Evolutionary conservation across 2,113 vertebrate species (phyloP), one percentile per base, ranked within the genome.

Genomic region (Chrysemys picta): DNA sequence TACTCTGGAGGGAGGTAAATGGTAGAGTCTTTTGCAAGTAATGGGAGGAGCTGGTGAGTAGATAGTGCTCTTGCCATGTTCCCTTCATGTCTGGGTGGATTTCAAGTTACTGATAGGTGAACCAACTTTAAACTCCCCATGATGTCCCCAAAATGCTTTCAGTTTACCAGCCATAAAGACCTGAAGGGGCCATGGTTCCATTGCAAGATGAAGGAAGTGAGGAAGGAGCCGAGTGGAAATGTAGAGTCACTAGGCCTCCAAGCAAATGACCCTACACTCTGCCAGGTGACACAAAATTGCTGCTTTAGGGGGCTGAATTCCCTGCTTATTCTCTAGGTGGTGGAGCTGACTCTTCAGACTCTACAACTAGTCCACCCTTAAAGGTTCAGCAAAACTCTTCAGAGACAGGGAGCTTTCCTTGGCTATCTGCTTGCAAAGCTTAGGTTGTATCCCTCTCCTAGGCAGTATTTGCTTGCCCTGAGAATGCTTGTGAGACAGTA

Each of bases 401-500:
- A 83, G 13, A 83, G 56, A 78, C 47, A 8, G 10, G 53, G 80
- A 88, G 47, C 24, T 83, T 82, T 38, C 76, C 59, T 53, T n/a
- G 21, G 85, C 90, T 86, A 49, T 88, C 47, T 79, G 17, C 86
- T 86, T 90, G 31, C 13, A 82, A 82, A 86, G 75, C 45, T 72
- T 47, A 35, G 49, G 4, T 50, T 84, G 50, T 81, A 82, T 81
- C 80, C 45, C 31, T 92, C 2, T 89, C 49, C 21, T 85, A 80
- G 35, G 3, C 90, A 10, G 80, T 86, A 49, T 86, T 95, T 90
- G 80, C 25, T 81, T 75, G 42, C 42, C 38, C 6, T 27, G 42
- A 35, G 38, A 89, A 62, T 69, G 45, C 59, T 90, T 53, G 31
- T 14, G 88, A 88, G 83, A 53, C 42, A 88, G 89, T 78, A 90